Evolutionary conservation across 2,888 invertebrate genomes (phyloP), one percentile per base, ranked within the genome.

Genomic region (Uropetala carovei): DNA sequence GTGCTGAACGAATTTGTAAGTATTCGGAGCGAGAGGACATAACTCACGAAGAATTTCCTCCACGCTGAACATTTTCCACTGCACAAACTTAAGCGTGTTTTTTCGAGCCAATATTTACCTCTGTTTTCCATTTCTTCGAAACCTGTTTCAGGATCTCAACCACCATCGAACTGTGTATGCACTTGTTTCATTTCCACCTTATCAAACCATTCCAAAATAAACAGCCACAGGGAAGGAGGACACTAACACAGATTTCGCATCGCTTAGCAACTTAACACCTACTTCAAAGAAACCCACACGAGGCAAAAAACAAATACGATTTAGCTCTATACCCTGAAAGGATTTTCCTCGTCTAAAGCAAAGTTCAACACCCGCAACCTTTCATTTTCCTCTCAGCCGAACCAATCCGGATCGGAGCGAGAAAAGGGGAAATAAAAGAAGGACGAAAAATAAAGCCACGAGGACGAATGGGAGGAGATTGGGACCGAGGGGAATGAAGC

Each of bases 21-120:
- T 27, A 75, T 75, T 27, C 27, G 22, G 2, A 22, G 75, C 75
- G 75, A 22, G 16, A n/a, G 18, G 3, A 14, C 22, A 27, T 27
- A 22, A 75, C 75, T 13, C 27, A 22, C 1, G 75, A n/a, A 68
- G 75, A 22, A 27, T 27, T 18, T 68, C 68, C 22, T 68, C 64
- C 14, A n/a, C 14, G 7, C 22, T 22, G 22, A 75, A 27, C 22
- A 22, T 75, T 75, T 75, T 75, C 22, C 22, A 22, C 75, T 75
- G 22, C 75, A 27, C 75, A 27, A 43, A 75, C 27, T 22, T 27
- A 75, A 75, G 27, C 75, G 27, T 27, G 22, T 27, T 11, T 9
- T 68, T 22, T 18, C 68, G 68, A 68, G 68, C 68, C 75, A 75
- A 75, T 75, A 27, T 75, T 75, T 75, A 75, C 75, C 75, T 27